These are phyloP conservation scores for Marronus borbonicus DNA, from an alignment of 2,888 invertebrate species.

Conservation along the genomic window DNA sequence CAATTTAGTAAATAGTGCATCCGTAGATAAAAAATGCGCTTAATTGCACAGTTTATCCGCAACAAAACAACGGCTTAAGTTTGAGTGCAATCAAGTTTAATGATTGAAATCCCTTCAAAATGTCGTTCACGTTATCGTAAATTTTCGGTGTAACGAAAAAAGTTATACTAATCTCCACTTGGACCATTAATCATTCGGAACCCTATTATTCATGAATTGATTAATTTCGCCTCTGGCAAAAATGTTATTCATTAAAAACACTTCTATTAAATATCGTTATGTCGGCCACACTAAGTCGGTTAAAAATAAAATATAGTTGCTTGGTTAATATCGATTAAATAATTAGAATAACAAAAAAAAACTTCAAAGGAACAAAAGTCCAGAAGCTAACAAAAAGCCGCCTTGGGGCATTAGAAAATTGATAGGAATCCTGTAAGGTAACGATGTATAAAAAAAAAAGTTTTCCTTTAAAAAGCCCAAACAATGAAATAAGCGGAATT, in stretches of 20 bases:
- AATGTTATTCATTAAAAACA: slow-evolving; percentile 42
- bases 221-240: slow-evolving; percentile 39
- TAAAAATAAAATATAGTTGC: slow-evolving; percentile 32
- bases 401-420: neutral
- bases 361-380: no score
- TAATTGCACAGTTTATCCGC: neutral
- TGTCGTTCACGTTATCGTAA: slow-evolving; percentile 21
- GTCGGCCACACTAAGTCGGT: neutral
- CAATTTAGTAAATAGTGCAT: no score
- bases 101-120: slow-evolving; percentile 23
- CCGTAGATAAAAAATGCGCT: neutral
- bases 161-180: slow-evolving; percentile 42
- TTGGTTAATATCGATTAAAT: slow-evolving; percentile 40
- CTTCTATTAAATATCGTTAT: slow-evolving; percentile 35
- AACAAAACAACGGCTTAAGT: neutral
- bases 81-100: slow-evolving; percentile 14
- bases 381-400: no score
- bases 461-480: no score
- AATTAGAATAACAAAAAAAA: slow-evolving; percentile 4
- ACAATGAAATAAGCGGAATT: no score
- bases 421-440: no score
- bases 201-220: slow-evolving; percentile 38
- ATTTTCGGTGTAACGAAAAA: slow-evolving; percentile 19
- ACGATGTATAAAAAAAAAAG: no score
- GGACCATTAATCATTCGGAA: slow-evolving; percentile 42